These are phyloP conservation scores for Chlorodrepanis virens DNA, from an alignment of 2,113 vertebrate genomes.

Conservation along the genomic window DNA sequence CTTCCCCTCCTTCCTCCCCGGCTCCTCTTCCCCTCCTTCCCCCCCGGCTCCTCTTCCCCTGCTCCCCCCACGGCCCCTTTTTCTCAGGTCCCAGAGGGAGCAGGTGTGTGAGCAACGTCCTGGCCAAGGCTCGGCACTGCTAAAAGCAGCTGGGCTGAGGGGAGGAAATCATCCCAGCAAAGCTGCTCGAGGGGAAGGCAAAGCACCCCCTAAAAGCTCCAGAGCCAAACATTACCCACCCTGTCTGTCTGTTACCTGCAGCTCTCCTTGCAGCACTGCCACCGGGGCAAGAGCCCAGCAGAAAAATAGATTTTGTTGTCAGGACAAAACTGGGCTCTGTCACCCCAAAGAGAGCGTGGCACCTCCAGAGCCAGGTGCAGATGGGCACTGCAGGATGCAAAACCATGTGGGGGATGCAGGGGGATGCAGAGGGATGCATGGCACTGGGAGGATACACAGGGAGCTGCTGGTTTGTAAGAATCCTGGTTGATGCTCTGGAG, in stretches of 20 bases:
- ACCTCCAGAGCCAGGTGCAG: not conserved
- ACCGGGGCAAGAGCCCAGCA: not conserved
- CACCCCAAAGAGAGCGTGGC: accelerated
- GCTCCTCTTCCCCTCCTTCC: not conserved
- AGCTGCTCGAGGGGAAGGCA: not conserved
- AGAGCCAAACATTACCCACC: not conserved
- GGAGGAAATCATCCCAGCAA: not conserved
- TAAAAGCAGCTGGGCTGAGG: not conserved
- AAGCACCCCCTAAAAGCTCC: not conserved
- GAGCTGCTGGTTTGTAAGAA: not conserved
- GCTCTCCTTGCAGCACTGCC: not conserved
- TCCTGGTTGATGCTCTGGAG: not conserved
- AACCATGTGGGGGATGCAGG: not conserved
- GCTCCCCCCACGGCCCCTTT: accelerated
- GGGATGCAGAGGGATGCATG: not conserved
- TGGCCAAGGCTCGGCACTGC: not conserved
- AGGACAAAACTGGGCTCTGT: not conserved
- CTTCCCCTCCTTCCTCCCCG: not conserved
- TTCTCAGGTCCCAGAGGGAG: not conserved
- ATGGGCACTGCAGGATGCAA: not conserved
- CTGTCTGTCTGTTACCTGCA: not conserved
- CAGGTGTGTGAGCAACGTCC: not conserved
- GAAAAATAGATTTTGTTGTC: not conserved
- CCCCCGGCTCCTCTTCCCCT: not conserved
- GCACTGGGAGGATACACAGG: accelerated